Percentiles rank a stretch among this genome's conserved stretches.
These are phyloP conservation scores for Eumacrocentrus americanus DNA, from an alignment of 2,888 invertebrate genomes.

Conservation along the genomic window DNA sequence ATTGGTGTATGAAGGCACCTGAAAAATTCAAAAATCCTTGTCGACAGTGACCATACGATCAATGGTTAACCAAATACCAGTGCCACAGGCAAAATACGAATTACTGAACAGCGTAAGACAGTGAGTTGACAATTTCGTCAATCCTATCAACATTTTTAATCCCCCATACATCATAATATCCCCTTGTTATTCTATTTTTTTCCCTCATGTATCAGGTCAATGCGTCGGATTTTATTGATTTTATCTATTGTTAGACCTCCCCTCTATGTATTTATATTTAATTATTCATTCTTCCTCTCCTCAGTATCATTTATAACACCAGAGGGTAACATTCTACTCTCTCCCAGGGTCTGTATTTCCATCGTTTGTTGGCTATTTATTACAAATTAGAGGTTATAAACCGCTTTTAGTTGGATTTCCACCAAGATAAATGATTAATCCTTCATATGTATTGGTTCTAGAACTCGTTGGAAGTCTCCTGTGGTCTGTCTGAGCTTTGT, in stretches of 20 bases:
- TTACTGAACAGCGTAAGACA: constrained; percentile 47
- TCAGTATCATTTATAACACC: too few species aligned
- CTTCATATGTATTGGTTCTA: neutral
- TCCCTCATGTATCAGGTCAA: constrained; percentile 2
- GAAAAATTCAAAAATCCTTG: too few species aligned
- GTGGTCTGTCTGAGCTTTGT: constrained; percentile 37
- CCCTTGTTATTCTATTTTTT: neutral
- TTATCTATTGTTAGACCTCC: constrained; percentile 22
- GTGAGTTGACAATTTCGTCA: constrained; percentile 39
- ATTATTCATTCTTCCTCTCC: too few species aligned
- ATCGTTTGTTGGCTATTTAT: too few species aligned
- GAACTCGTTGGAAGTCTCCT: constrained; percentile 9
- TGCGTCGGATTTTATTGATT: constrained; percentile 28
- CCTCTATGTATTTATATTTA: constrained; percentile 16
- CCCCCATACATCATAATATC: neutral
- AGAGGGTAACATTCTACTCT: too few species aligned
- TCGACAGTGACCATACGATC: too few species aligned
- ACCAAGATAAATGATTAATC: too few species aligned
- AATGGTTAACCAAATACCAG: constrained; percentile 52
- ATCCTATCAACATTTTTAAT: neutral
- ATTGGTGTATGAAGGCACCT: too few species aligned
- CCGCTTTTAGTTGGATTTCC: too few species aligned
- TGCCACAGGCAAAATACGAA: constrained; percentile 51
- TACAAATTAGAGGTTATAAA: too few species aligned
- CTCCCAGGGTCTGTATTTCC: too few species aligned